These are phyloP conservation scores for Lumbricus terrestris DNA, from an alignment of 2,888 invertebrate species.

Conservation along the genomic window DNA sequence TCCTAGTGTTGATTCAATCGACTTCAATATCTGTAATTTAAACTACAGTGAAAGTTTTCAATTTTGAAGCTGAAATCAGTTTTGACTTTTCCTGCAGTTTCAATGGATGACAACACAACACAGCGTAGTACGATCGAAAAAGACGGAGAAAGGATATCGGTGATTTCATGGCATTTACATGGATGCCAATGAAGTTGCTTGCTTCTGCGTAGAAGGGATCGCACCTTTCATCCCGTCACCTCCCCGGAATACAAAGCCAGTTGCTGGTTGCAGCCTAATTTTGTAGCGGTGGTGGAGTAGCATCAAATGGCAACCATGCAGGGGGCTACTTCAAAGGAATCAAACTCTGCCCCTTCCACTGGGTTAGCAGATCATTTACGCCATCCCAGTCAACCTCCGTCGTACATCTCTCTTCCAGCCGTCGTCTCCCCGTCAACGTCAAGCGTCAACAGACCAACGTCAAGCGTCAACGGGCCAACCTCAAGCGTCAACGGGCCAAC, in stretches of 20 bases:
- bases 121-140: neutral
- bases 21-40: neutral
- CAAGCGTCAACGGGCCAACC: neutral
- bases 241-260: neutral
- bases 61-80: neutral
- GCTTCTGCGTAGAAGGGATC: neutral
- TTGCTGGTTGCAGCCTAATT: neutral
- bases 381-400: neutral
- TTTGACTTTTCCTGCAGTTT: neutral
- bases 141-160: neutral
- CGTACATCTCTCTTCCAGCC: neutral
- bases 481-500: no score
- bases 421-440: neutral
- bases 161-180: neutral
- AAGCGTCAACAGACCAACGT: neutral
- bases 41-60: neutral
- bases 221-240: neutral
- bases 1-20: no score
- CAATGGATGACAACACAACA: neutral
- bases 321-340: neutral
- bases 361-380: neutral
- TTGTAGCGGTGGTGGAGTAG: neutral
- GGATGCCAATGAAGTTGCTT: neutral
- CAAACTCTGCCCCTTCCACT: neutral
- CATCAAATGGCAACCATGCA: neutral